Conservation (phyloP, 2,888 invertebrate genomes). For the Scelioninae gen. 1 region DNA sequence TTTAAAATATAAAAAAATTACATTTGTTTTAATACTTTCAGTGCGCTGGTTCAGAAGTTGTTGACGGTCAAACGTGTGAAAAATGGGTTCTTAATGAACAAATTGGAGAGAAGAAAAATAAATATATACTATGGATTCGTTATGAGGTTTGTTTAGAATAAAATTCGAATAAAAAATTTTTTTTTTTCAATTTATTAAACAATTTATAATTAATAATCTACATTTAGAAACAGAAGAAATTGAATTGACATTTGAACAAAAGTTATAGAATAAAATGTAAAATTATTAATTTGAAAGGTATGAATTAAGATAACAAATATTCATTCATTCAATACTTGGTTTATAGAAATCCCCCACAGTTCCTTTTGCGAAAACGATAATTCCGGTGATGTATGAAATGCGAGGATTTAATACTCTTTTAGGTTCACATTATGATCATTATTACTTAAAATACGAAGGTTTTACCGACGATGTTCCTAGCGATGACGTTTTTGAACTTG, state of each 20-base stretch:
- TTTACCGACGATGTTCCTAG: conserved; percentile 88
- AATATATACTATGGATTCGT: conserved; percentile 94
- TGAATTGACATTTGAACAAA: too few species aligned
- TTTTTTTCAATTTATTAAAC: too few species aligned
- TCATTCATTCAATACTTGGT: neutral
- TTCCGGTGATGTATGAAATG: conserved; percentile 92
- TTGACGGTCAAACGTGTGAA: conserved; percentile 89
- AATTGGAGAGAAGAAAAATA: conserved; percentile 92
- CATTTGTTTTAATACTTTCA: conserved; percentile 55
- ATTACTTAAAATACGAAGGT: conserved; percentile 91
- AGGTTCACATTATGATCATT: conserved; percentile 98
- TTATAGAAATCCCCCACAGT: conserved; percentile 78
- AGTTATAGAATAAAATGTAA: too few species aligned
- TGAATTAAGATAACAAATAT: too few species aligned
- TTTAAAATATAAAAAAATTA: neutral
- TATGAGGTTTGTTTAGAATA: conserved; percentile 85
- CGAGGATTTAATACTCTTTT: conserved; percentile 94
- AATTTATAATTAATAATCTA: neutral
- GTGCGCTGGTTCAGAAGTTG: conserved; percentile 88
- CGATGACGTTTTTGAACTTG: conserved; percentile 88
- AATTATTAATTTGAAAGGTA: too few species aligned
- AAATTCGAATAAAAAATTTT: too few species aligned
- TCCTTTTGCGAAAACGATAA: conserved; percentile 76
- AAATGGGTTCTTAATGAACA: conserved; percentile 91
- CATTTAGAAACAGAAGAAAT: too few species aligned